Base-by-base conservation (phyloP, 2,888 invertebrate species). In the Protophormia terraenovae region DNA sequence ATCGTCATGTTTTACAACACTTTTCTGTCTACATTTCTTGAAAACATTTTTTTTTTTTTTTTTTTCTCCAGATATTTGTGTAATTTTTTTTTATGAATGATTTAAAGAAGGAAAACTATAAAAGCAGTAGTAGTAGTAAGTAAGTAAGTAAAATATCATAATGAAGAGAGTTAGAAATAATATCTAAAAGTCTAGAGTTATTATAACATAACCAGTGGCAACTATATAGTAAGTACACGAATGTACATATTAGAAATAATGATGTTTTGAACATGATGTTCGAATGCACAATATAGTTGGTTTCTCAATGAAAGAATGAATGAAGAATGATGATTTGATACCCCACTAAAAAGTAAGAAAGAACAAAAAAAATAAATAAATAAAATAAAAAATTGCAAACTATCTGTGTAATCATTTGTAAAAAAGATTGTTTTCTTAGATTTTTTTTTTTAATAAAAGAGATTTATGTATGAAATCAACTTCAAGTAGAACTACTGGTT, bases 341-440 rank as follows among this genome's bases (percentile, higher is more conserved):
- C 38, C n/a, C 35, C 69, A 47, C 35, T 73, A 29, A 71, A 14
- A 32, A 24, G 16, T 47, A 24, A 22, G 2, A 2, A 24, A 71
- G 3, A 29, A 69, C 0, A 62, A 66, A 47, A 27, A 47, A 29
- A 66, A 64, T 38, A 53, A n/a, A n/a, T n/a, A n/a, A n/a, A n/a
- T n/a, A n/a, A n/a, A n/a, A n/a, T n/a, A n/a, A n/a, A n/a, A 35
- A 77, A 73, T 73, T 77, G 76, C 81, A 72, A 81, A 72, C 80
- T 67, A 77, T 84, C 76, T 72, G 71, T 80, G 50, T 66, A 76
- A 80, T 80, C 64, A 84, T 79, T 84, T 84, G 75, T 76, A 50
- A 75, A 58, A 73, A 50, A 53, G 2, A 35, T 16, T 14, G 24
- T 10, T 53, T 50, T 29, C 27, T 47, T 62, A 19, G 1, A 2